phyloP scores from a whole-genome alignment of 1,140 invertebrate species.

The Triops cancriformis region DNA sequence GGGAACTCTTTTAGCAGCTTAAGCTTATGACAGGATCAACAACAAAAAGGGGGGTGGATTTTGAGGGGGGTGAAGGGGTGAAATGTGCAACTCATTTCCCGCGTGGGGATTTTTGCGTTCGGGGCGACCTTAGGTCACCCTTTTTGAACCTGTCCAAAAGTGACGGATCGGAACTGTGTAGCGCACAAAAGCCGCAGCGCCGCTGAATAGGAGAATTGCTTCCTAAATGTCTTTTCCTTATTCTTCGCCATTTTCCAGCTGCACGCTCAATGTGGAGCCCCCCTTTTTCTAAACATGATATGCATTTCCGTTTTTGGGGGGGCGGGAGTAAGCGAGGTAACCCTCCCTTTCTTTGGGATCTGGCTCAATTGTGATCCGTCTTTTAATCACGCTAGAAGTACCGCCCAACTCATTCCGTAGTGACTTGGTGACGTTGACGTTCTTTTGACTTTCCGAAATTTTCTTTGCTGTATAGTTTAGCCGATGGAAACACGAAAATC shows the following conservation, averaged over 20 bases:
- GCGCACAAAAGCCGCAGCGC: background rate
- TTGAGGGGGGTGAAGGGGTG: background rate
- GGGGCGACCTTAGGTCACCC: background rate
- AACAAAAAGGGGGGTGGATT: background rate
- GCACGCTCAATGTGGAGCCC: background rate
- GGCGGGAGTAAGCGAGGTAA: background rate
- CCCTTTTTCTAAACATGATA: background rate
- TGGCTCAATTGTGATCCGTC: background rate
- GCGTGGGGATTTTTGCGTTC: background rate
- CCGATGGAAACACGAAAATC: background rate
- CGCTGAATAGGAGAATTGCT: slow-evolving; percentile 5
- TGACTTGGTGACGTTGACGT: no score
- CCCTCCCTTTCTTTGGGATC: no score
- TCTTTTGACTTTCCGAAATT: background rate
- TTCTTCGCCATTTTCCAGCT: slow-evolving; percentile 1
- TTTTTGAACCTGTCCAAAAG: slow-evolving; percentile 2
- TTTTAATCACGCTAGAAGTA: background rate
- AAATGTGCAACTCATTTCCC: slow-evolving; percentile 13
- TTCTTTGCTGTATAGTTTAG: background rate
- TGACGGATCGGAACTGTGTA: background rate
- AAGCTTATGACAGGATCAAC: slow-evolving; percentile 7
- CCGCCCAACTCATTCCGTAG: background rate
- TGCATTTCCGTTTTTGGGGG: slow-evolving; percentile 1
- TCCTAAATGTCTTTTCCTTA: slow-evolving; percentile 5
- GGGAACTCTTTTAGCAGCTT: background rate